phyloP scores from a whole-genome alignment of 2,113 vertebrate genomes.

The Xenotilapia caudafasciata region DNA sequence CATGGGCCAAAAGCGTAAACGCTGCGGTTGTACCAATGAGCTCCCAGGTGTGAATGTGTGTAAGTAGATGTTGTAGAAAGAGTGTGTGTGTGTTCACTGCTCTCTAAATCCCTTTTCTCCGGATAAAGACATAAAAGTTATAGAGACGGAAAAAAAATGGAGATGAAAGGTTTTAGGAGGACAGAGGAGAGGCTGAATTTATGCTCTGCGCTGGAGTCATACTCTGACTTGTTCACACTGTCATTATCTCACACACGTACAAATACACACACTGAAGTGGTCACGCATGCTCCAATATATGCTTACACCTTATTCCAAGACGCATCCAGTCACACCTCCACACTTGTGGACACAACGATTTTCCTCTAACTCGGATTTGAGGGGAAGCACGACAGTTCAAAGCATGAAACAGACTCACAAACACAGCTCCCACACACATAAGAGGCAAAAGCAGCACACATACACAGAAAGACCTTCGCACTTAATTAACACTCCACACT shows the following conservation, averaged over 20 bases:
- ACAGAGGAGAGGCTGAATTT: background rate
- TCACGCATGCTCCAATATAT: background rate
- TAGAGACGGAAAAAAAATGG: background rate
- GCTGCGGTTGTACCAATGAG: background rate
- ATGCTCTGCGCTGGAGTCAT: background rate
- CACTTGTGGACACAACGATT: background rate
- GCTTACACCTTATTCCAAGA: conserved; percentile 3
- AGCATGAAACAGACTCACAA: background rate
- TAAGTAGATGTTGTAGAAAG: background rate
- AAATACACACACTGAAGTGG: background rate
- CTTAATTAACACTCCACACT: background rate
- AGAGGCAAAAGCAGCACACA: background rate
- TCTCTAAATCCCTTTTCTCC: conserved; percentile 9
- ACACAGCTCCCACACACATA: background rate
- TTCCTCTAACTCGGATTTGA: background rate
- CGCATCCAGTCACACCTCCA: background rate
- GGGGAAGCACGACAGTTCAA: background rate
- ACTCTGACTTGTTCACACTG: background rate
- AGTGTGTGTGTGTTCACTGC: background rate
- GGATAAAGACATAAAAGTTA: conserved; percentile 36
- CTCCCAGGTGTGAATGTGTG: conserved; percentile 14
- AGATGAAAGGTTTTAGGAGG: background rate
- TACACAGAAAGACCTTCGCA: background rate
- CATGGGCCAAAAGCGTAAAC: background rate
- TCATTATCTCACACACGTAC: background rate